These are phyloP conservation scores for Saccopteryx bilineata DNA, from an alignment of 2,113 vertebrate genomes.

Conservation along the genomic window DNA sequence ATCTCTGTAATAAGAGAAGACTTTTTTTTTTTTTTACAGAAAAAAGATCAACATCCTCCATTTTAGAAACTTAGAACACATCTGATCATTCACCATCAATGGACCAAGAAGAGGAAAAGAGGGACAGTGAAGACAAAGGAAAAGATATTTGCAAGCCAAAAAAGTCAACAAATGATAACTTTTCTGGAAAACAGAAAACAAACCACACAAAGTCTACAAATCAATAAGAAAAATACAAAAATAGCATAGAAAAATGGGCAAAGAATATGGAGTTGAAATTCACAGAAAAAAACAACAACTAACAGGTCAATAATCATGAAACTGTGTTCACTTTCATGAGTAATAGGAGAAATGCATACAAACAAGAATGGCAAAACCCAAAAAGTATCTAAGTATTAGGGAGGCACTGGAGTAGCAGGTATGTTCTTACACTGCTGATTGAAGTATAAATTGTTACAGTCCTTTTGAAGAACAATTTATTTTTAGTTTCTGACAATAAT, in stretches of 20 bases:
- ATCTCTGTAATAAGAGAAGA: neutral
- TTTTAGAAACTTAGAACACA: conserved; percentile 14
- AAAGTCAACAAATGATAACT: neutral
- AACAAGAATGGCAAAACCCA: neutral
- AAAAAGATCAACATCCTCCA: neutral
- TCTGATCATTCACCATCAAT: neutral
- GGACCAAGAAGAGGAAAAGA: neutral
- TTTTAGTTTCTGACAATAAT: neutral
- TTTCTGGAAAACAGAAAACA: neutral
- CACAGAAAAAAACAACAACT: neutral
- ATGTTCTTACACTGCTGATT: neutral
- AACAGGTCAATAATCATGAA: neutral
- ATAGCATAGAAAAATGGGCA: neutral
- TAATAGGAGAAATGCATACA: neutral
- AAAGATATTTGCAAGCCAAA: neutral
- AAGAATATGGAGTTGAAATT: conserved; percentile 36
- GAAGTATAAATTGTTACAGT: neutral
- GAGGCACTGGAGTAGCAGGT: neutral
- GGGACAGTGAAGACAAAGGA: neutral
- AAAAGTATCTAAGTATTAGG: neutral
- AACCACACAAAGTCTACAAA: neutral
- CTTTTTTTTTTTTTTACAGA: neutral
- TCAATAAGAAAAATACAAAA: conserved; percentile 10
- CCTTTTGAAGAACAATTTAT: conserved; percentile 36
- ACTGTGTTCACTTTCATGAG: neutral